Conservation (phyloP, 2,888 invertebrate genomes). For the Artemia sinica region DNA sequence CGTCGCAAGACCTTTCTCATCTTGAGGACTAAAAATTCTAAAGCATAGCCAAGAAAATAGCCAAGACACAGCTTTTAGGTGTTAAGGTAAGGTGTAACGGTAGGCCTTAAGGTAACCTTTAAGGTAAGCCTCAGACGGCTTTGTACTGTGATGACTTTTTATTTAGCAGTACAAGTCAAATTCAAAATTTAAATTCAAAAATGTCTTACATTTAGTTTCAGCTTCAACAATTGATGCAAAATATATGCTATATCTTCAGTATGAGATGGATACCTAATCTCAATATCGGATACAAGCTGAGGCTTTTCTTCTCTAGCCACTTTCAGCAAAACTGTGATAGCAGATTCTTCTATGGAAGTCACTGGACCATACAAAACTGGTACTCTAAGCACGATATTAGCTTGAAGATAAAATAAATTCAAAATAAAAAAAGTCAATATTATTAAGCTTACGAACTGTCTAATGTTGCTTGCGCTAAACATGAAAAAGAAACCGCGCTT, state of each 20-base stretch:
- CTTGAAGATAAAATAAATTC: constrained; percentile 28
- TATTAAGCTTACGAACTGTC: constrained; percentile 14
- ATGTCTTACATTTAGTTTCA: too few species aligned
- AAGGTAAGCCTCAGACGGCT: too few species aligned
- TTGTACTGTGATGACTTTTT: too few species aligned
- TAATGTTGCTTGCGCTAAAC: background rate
- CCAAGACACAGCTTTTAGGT: too few species aligned
- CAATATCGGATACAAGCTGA: constrained; percentile 32
- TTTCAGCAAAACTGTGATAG: constrained; percentile 33
- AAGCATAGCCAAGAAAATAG: too few species aligned
- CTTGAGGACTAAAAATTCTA: too few species aligned
- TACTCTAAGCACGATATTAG: constrained; percentile 34
- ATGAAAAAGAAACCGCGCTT: background rate
- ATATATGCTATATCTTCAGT: constrained; percentile 34
- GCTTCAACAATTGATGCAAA: constrained; percentile 28
- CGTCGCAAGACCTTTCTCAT: too few species aligned
- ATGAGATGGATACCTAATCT: constrained; percentile 35
- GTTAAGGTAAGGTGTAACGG: too few species aligned
- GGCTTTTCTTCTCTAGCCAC: constrained; percentile 25
- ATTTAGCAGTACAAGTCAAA: too few species aligned
- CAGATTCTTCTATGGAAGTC: constrained; percentile 35
- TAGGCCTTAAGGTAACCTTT: too few species aligned
- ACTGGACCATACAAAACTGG: constrained; percentile 37
- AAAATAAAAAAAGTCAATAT: background rate
- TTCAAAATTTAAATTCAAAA: too few species aligned